A percentile compares a stretch with the other conserved stretches of the same genome.
phyloP scores from a whole-genome alignment of 2,113 vertebrate genomes.

The Trematocara variabile region DNA sequence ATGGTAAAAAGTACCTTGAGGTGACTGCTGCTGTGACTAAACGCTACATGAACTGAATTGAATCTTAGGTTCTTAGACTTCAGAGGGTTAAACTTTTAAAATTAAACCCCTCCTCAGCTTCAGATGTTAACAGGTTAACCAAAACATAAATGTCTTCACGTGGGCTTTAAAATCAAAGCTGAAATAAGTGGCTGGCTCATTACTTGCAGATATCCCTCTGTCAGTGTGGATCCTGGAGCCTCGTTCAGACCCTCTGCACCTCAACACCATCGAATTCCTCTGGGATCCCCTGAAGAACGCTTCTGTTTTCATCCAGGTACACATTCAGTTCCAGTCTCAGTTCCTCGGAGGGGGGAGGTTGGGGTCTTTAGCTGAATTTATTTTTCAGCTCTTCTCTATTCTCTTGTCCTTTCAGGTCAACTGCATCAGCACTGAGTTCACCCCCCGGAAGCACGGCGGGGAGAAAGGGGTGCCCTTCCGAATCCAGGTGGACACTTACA shows the following conservation, averaged over 20 bases:
- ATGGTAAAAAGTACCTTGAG: not conserved
- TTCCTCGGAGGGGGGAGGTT: not conserved
- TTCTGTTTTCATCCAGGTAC: constrained; percentile 91
- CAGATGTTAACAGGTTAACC: not conserved
- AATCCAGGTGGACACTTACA: constrained; percentile 91
- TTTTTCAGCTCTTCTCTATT: not conserved
- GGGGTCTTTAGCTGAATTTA: not conserved
- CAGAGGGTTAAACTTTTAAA: not conserved
- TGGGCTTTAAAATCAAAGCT: not conserved
- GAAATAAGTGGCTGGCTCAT: not conserved
- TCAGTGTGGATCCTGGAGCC: constrained; percentile 91
- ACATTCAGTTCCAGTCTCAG: not conserved
- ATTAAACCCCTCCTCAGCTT: not conserved
- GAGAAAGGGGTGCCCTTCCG: constrained; percentile 94
- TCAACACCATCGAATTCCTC: constrained; percentile 92
- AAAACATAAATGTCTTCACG: not conserved
- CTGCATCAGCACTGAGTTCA: constrained; percentile 97
- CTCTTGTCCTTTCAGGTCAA: constrained; percentile 77
- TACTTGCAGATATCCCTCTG: constrained; percentile 86
- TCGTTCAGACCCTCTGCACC: constrained; percentile 82
- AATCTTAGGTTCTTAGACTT: not conserved
- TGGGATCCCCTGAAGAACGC: constrained; percentile 89
- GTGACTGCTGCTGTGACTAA: not conserved
- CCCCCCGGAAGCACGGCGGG: constrained; percentile 90
- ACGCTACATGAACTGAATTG: not conserved